Base-by-base conservation (phyloP, 2,888 invertebrate species). In the Cryptus viduatorius region DNA sequence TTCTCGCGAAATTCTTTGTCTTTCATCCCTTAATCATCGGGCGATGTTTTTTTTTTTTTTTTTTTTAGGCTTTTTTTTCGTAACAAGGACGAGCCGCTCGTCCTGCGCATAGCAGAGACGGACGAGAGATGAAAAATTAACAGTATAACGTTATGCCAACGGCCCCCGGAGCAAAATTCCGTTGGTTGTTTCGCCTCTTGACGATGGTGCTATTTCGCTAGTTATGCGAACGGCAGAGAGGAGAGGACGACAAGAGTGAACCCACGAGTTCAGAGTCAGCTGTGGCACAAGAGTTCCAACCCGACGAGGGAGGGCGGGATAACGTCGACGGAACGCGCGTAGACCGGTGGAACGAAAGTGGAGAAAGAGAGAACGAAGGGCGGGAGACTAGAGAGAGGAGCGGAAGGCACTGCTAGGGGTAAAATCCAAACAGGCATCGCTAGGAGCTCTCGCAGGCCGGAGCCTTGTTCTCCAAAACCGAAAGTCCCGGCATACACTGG, bases 401-500 rank as follows among this genome's bases (percentile, higher is more conserved):
- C 68, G 46, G 78, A 69, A 78, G 68, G 67, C 59, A 56, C 71
- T 71, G 76, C 56, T 56, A 56, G 56, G 56, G 19, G 65, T 77
- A 48, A 71, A 77, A 71, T 76, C 53, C 53, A 72, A 77, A 82
- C 75, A 76, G 61, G 68, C 75, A 61, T 19, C 31, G 44, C 48
- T 44, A 77, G 78, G 31, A 64, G 73, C 16, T 56, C 37, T 67
- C 59, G 29, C 50, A 69, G 71, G 46, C 72, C 64, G 61, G 72
- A 48, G 12, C 53, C 48, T 19, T 65, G 77, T 68, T 78, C 37
- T 71, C 72, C 42, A 78, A 82, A 82, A 82, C 82, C 77, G 67
- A 82, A 78, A 82, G 82, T 71, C 77, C 72, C 56, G 72, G 77
- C 77, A 82, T 77, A 82, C 76, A 48, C 46, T 59, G 53, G 76